Percentiles rank a stretch among this genome's conserved stretches.
phyloP scores from a whole-genome alignment of 2,888 invertebrate species.

The Litoditis marina region DNA sequence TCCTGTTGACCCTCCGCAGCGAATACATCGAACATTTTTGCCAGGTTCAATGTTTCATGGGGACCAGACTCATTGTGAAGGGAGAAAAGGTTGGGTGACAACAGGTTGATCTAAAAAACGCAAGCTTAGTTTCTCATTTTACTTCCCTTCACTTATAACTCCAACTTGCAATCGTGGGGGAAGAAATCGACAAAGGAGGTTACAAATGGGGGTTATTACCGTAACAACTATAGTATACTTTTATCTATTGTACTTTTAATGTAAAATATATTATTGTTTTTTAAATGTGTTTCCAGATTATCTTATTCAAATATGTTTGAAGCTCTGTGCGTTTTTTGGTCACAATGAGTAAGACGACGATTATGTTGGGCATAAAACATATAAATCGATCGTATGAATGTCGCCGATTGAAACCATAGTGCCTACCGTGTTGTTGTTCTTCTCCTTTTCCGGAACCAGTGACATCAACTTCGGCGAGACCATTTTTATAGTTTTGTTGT shows the following conservation, averaged over 20 bases:
- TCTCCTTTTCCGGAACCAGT: slow-evolving; percentile 49
- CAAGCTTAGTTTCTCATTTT: too few relatives aligned
- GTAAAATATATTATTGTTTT: too few relatives aligned
- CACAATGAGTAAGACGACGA: too few relatives aligned
- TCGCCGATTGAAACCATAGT: not conserved
- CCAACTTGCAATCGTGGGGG: too few relatives aligned
- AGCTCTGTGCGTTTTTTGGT: too few relatives aligned
- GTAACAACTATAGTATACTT: not conserved
- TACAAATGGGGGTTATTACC: not conserved
- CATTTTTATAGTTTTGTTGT: slow-evolving; percentile 51
- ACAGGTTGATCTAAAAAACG: slow-evolving; percentile 38
- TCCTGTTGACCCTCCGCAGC: slow-evolving; percentile 36
- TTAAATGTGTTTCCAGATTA: too few relatives aligned
- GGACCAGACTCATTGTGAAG: slow-evolving; percentile 44
- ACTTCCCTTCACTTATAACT: too few relatives aligned
- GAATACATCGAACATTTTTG: slow-evolving; percentile 23
- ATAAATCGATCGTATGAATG: too few relatives aligned
- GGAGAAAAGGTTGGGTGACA: slow-evolving; percentile 54
- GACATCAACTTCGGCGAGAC: slow-evolving; percentile 54
- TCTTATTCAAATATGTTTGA: too few relatives aligned
- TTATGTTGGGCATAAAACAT: too few relatives aligned
- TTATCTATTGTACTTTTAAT: not conserved
- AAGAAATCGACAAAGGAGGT: too few relatives aligned
- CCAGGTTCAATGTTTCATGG: slow-evolving; percentile 16
- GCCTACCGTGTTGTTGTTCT: slow-evolving; percentile 22